Evolutionary conservation across 1,140 invertebrate genomes (phyloP), one percentile per base, ranked within the genome.

Genomic region (Arctopsyche grandis): DNA sequence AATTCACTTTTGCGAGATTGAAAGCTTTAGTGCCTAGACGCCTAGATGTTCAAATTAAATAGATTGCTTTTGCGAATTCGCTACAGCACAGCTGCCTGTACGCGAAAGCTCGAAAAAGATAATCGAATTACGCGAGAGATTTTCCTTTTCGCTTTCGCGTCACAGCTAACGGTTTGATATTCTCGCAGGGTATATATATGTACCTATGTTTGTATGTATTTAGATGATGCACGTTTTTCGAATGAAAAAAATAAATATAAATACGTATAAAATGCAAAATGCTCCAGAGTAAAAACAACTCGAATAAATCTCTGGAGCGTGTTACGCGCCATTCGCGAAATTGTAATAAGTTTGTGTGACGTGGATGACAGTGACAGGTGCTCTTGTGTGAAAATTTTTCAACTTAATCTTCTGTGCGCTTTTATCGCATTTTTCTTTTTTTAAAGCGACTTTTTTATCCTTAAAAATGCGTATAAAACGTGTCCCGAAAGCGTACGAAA

Each of bases 291-390:
- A 22, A 19, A 60, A 60, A 66, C 63, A 66, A 66, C 22, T 66
- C 63, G 21, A 24, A 66, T 66, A 66, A 66, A 66, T 66, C 63
- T 66, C 63, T 21, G 24, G 12, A 29, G 69, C 24, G 24, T 19
- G 44, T 12, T 22, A 66, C 19, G 60, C 24, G 60, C 12, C 21
- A 66, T 19, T 19, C 69, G 38, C 38, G 22, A 46, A 71, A 71
- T 21, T 19, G 38, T 71, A 71, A 71, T 71, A 71, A 71, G 69
- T 44, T 71, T n/a, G 69, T n/a, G 38, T 44, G 69, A 48, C 44
- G 43, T n/a, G 38, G 29, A 46, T 46, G 69, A 71, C 69, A 71
- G 43, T 71, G 69, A 71, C 69, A 46, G 69, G 69, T 71, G 69
- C 44, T 71, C 43, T 71, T 71, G 38, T 71, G 69, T 19, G 69